phyloP scores from a whole-genome alignment of 92 coral and sea anemone genomes.

The Parazoanthus atlanticus region DNA sequence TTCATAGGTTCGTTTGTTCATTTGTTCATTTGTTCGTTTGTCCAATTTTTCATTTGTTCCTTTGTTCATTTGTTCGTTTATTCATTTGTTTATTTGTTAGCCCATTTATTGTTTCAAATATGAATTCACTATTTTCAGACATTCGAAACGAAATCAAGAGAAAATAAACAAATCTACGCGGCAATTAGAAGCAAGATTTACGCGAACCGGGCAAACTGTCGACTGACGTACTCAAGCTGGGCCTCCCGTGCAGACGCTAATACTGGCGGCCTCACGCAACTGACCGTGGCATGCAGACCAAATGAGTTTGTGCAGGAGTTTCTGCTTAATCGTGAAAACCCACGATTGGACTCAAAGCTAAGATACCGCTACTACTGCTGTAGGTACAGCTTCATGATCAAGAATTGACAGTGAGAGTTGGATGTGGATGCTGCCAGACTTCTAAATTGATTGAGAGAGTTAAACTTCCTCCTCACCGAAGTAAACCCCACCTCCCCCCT shows the following conservation, averaged over 20 bases:
- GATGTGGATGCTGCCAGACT: not conserved
- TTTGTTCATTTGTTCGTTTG: too few species aligned
- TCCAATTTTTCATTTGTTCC: too few species aligned
- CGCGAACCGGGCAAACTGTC: conserved; percentile 56
- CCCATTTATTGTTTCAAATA: not conserved
- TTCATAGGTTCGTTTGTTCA: too few species aligned
- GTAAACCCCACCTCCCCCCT: too few species aligned
- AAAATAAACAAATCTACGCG: not conserved
- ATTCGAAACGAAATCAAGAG: not conserved
- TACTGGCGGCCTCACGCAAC: conserved; percentile 61
- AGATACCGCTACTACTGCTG: conserved; percentile 75
- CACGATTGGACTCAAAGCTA: conserved; percentile 38
- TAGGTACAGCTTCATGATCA: conserved; percentile 50
- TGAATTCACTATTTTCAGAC: not conserved
- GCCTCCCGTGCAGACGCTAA: conserved; percentile 52
- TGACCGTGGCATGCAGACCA: conserved; percentile 48
- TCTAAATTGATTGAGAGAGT: too few species aligned
- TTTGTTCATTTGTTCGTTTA: too few species aligned
- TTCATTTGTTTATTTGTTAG: not conserved
- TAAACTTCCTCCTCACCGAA: too few species aligned
- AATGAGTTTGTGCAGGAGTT: conserved; percentile 66
- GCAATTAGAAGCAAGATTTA: not conserved
- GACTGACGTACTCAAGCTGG: conserved; percentile 58
- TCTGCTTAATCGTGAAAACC: conserved; percentile 54
- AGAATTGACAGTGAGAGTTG: conserved; percentile 47